Conservation (phyloP, 2,113 vertebrate species). For the Pedionomus torquatus region DNA sequence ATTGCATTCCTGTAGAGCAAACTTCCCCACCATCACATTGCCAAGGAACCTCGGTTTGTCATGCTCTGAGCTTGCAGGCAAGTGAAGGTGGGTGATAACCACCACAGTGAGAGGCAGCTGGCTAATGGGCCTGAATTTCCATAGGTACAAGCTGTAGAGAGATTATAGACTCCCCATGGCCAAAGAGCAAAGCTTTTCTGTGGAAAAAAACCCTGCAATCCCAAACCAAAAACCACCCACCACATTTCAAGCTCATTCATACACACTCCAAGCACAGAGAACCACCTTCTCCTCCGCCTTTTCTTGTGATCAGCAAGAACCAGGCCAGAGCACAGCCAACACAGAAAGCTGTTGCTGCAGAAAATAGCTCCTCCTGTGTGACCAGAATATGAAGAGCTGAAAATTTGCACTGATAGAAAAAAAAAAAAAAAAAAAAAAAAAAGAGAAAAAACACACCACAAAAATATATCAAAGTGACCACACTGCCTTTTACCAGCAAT, state of each 20-base stretch:
- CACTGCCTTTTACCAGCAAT: not conserved
- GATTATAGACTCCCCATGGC: too few species aligned
- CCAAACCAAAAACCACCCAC: not conserved
- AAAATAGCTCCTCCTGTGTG: not conserved
- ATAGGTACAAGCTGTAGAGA: not conserved
- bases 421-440: not conserved
- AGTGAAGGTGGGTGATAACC: not conserved
- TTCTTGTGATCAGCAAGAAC: not conserved
- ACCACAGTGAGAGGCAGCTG: not conserved
- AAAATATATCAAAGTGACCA: not conserved
- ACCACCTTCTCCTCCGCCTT: not conserved
- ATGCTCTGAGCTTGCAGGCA: not conserved
- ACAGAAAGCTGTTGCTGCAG: not conserved
- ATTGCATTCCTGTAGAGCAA: too few species aligned
- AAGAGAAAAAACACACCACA: not conserved
- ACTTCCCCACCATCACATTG: rapidly evolving
- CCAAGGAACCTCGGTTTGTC: not conserved
- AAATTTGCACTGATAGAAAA: not conserved
- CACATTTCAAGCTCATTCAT: not conserved
- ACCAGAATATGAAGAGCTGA: not conserved
- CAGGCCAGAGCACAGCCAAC: not conserved
- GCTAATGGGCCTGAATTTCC: not conserved
- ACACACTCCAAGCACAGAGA: not conserved
- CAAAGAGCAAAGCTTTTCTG: not conserved
- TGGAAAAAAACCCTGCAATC: not conserved